These are phyloP conservation scores for Ramphastos sulfuratus DNA, from an alignment of 2,113 vertebrate genomes.

Conservation along the genomic window DNA sequence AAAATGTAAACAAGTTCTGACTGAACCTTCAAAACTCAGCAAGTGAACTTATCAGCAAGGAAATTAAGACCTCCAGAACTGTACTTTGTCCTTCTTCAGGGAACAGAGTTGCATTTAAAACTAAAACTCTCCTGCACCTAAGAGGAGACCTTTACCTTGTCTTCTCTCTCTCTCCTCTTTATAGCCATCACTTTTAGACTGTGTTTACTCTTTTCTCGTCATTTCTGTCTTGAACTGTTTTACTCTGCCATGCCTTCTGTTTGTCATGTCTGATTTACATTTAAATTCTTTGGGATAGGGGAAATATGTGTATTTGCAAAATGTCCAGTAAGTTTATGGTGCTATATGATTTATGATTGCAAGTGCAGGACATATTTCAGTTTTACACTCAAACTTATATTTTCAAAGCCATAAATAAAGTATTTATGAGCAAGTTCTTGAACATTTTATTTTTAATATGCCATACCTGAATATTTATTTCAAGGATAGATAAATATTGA, in stretches of 20 bases:
- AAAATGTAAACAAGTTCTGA: not conserved
- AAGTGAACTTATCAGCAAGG: not conserved
- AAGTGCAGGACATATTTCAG: conserved; percentile 41
- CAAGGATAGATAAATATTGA: conserved; percentile 22
- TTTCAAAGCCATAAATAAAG: conserved; percentile 60
- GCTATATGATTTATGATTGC: conserved; percentile 35
- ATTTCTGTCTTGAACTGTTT: conserved; percentile 10
- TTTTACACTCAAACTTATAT: conserved; percentile 46
- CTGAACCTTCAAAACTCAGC: not conserved
- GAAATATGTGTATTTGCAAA: conserved; percentile 51
- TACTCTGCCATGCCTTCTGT: conserved; percentile 4
- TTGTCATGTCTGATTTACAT: conserved; percentile 30
- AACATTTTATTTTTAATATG: conserved; percentile 41
- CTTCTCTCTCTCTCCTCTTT: not conserved
- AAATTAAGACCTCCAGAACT: not conserved
- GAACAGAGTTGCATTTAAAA: not conserved
- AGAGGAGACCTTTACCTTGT: not conserved
- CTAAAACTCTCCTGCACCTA: not conserved
- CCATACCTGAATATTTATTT: conserved; percentile 43
- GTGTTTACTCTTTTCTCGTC: not conserved
- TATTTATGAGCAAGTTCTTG: conserved; percentile 51
- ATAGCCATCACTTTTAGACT: not conserved
- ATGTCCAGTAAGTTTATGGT: conserved; percentile 36
- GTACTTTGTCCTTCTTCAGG: not conserved
- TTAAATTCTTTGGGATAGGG: not conserved